Percentiles rank a stretch among this genome's conserved stretches.
phyloP scores from a whole-genome alignment of 2,888 invertebrate species.

The Ecdyonurus torrentis region DNA sequence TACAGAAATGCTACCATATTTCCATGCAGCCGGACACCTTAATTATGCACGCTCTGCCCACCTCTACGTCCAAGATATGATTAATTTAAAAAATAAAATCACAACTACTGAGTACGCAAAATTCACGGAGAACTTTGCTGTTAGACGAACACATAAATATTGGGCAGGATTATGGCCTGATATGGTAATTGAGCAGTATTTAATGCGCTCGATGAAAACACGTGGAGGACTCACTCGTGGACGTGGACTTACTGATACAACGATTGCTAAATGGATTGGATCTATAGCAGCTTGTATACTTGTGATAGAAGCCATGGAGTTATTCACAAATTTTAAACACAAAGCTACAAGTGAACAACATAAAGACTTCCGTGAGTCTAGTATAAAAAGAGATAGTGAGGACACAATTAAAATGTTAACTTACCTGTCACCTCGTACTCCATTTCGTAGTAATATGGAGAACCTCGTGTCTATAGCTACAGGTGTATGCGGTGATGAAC shows the following conservation, averaged over 20 bases:
- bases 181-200: neutral
- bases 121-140: neutral
- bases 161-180: constrained; percentile 1
- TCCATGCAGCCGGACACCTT: constrained; percentile 17
- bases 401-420: neutral
- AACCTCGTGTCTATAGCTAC: neutral
- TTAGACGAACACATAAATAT: neutral
- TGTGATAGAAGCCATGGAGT: neutral
- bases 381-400: neutral
- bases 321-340: neutral
- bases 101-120: neutral
- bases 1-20: constrained; percentile 16
- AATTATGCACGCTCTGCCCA: constrained; percentile 13
- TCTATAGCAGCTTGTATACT: neutral
- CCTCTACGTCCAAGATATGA: constrained; percentile 15
- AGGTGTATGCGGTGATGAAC: neutral
- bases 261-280: neutral
- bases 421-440: neutral
- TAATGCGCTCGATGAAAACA: neutral
- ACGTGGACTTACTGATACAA: neutral
- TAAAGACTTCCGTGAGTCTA: neutral
- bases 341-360: neutral
- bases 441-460: neutral
- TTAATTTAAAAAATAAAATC: neutral
- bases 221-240: neutral